Conservation (phyloP, 2,888 invertebrate species). For the Galerucella pusilla region DNA sequence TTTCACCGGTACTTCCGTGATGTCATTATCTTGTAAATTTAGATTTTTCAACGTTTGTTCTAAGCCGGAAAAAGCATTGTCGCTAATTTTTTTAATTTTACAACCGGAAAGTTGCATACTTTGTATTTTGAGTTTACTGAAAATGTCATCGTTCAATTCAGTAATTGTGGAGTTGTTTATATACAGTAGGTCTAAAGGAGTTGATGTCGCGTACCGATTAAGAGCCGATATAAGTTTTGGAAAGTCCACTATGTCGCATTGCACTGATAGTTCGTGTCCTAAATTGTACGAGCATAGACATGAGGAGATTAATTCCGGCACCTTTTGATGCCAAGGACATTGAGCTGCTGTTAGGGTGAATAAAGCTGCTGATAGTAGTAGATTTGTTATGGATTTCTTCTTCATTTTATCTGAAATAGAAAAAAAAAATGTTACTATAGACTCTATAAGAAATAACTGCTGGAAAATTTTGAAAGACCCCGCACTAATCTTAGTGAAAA, state of each 20-base stretch:
- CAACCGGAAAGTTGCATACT: conserved; percentile 89
- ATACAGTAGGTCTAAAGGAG: conserved; percentile 84
- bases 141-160: conserved; percentile 74
- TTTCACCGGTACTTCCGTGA: conserved; percentile 81
- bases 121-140: conserved; percentile 77
- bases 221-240: conserved; percentile 78
- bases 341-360: conserved; percentile 68
- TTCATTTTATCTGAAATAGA: conserved; percentile 60
- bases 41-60: conserved; percentile 83
- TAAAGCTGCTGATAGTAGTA: conserved; percentile 54
- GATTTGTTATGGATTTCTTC: conserved; percentile 51
- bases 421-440: conserved; percentile 15
- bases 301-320: conserved; percentile 80
- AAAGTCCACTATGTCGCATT: conserved; percentile 91
- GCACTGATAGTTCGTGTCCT: conserved; percentile 86
- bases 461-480: too few species aligned
- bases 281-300: conserved; percentile 91
- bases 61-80: conserved; percentile 84
- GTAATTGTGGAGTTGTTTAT: conserved; percentile 88
- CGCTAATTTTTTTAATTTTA: conserved; percentile 76
- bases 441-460: too few species aligned
- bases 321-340: conserved; percentile 87
- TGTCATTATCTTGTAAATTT: conserved; percentile 85
- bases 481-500: too few species aligned
- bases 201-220: conserved; percentile 75